Conservation (phyloP, 2,113 vertebrate species). For the Ictalurus furcatus region DNA sequence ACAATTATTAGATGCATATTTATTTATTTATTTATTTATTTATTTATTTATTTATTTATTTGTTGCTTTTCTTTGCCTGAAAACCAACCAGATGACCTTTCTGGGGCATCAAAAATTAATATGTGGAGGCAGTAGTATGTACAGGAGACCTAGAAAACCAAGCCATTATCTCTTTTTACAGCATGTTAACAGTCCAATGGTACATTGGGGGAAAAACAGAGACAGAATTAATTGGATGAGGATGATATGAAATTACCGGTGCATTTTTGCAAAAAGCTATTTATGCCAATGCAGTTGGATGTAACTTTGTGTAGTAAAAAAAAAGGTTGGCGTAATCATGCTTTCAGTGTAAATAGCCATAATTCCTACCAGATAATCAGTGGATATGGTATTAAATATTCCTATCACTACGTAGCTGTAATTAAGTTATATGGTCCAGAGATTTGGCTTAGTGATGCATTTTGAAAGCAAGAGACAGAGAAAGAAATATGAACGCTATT, state of each 20-base stretch:
- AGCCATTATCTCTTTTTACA: neutral
- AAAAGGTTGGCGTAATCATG: neutral
- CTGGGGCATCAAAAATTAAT: neutral
- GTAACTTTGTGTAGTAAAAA: neutral
- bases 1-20: neutral
- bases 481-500: neutral
- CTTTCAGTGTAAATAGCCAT: neutral
- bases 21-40: too few species aligned
- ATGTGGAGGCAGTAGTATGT: neutral
- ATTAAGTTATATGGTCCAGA: neutral
- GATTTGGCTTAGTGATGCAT: neutral
- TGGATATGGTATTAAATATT: neutral
- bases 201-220: neutral
- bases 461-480: neutral
- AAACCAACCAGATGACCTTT: neutral
- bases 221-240: neutral
- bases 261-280: neutral
- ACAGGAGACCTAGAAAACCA: neutral
- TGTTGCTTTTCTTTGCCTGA: neutral
- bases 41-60: too few species aligned
- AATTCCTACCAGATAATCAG: neutral
- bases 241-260: neutral
- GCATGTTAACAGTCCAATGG: neutral
- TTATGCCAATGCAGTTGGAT: neutral
- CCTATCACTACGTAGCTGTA: neutral